Evolutionary conservation across 2,888 invertebrate genomes (phyloP).

Genomic region (Diarsia dahlii): DNA sequence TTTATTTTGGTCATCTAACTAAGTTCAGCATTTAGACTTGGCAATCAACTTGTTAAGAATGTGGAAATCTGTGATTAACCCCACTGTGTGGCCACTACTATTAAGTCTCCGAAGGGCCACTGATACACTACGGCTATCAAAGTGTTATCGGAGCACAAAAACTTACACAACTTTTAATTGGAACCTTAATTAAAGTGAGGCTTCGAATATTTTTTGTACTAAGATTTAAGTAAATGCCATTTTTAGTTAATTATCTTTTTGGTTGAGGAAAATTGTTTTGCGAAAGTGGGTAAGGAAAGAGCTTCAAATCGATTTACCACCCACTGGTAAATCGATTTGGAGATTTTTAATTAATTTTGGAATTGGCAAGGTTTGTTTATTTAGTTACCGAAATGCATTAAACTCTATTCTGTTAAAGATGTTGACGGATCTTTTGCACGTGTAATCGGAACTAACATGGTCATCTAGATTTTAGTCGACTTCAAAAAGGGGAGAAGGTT

Average conservation of each 20-base stretch:
- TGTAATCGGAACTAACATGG: background rate
- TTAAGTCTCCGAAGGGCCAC: conserved; percentile 4
- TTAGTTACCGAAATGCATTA: background rate
- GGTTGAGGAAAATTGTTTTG: background rate
- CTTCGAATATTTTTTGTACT: conserved; percentile 10
- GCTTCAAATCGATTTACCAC: background rate
- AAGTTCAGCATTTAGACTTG: too few relatives aligned
- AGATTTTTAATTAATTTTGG: background rate
- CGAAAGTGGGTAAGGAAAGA: background rate
- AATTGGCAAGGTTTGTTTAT: background rate
- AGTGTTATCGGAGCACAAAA: conserved; percentile 55
- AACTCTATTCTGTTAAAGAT: background rate
- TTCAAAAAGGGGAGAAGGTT: too few relatives aligned
- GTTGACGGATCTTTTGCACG: background rate
- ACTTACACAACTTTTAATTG: conserved; percentile 62
- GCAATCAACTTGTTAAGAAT: background rate
- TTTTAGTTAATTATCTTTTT: conserved; percentile 26
- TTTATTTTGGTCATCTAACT: too few relatives aligned
- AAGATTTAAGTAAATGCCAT: background rate
- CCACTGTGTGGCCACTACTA: background rate
- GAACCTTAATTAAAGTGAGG: conserved; percentile 53
- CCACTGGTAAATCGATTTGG: background rate
- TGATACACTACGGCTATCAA: conserved; percentile 52
- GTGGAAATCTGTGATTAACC: background rate
- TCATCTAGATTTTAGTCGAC: too few relatives aligned